These are phyloP conservation scores for Ophion slaviceki DNA, from an alignment of 2,888 invertebrate genomes.

Conservation along the genomic window DNA sequence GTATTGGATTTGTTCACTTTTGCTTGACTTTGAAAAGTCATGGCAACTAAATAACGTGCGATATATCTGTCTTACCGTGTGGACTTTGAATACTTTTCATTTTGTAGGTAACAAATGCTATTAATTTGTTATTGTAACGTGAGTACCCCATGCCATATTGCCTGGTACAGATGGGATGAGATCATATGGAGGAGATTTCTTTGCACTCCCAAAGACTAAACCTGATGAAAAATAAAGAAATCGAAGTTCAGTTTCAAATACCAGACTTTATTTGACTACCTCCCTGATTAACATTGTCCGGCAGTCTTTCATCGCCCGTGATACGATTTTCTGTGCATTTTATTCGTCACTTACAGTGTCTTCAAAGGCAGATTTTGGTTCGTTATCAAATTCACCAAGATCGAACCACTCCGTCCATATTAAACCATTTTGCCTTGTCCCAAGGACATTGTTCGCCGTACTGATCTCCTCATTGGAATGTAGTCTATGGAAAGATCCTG, in stretches of 20 bases:
- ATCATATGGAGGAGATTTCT: neutral
- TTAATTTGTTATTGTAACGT: neutral
- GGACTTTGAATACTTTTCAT: neutral
- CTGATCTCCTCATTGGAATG: neutral
- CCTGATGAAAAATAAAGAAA: neutral
- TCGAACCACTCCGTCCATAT: neutral
- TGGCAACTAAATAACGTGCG: neutral
- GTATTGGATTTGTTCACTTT: constrained; percentile 1
- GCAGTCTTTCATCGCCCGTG: neutral
- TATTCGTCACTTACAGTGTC: neutral
- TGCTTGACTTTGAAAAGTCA: constrained; percentile 3
- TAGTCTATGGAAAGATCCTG: neutral
- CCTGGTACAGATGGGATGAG: neutral
- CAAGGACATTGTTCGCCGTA: neutral
- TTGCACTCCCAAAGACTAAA: neutral
- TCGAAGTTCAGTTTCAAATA: neutral
- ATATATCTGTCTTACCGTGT: neutral
- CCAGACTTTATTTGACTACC: neutral
- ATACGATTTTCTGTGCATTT: neutral
- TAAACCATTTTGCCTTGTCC: neutral
- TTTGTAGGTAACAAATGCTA: neutral
- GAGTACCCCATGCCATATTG: neutral
- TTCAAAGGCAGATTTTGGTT: neutral
- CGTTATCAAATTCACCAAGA: neutral
- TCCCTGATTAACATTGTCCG: neutral